Conservation (phyloP, 2,888 invertebrate species). For the Dendrolimus houi region DNA sequence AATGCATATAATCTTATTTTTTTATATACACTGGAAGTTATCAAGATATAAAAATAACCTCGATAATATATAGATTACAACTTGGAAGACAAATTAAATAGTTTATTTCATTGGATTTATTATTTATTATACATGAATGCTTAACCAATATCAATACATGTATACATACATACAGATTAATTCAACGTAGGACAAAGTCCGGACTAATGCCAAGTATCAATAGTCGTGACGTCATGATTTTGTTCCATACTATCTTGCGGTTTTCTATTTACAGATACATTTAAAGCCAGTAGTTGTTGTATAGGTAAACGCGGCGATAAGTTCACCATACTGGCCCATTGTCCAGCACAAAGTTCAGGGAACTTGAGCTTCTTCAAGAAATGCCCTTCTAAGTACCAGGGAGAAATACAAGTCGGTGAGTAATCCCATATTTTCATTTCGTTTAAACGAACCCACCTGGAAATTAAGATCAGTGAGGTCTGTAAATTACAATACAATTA, state of each 20-base stretch:
- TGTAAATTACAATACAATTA: not conserved
- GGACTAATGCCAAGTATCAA: slow-evolving; percentile 46
- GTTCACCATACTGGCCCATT: slow-evolving; percentile 87
- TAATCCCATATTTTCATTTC: slow-evolving; percentile 82
- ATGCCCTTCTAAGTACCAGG: slow-evolving; percentile 82
- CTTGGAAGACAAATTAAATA: too few species aligned
- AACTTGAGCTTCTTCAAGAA: slow-evolving; percentile 81
- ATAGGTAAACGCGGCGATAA: slow-evolving; percentile 80
- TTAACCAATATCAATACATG: not conserved
- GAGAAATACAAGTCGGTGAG: slow-evolving; percentile 82
- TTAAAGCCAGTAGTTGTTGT: slow-evolving; percentile 63
- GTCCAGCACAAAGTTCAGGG: slow-evolving; percentile 83
- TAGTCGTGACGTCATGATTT: slow-evolving; percentile 54
- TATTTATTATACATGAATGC: too few species aligned
- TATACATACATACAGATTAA: too few species aligned
- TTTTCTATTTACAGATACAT: slow-evolving; percentile 67
- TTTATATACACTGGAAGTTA: too few species aligned
- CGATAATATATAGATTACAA: too few species aligned
- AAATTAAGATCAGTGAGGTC: slow-evolving; percentile 14
- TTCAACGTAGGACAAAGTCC: too few species aligned
- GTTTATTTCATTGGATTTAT: too few species aligned
- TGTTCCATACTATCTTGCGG: slow-evolving; percentile 68
- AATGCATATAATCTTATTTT: too few species aligned
- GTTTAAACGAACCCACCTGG: slow-evolving; percentile 81
- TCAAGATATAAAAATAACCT: too few species aligned